A percentile compares a stretch with the other conserved stretches of the same genome.
These are phyloP conservation scores for Pangasius macronema DNA, from an alignment of 2,797 vertebrate species.

Conservation along the genomic window DNA sequence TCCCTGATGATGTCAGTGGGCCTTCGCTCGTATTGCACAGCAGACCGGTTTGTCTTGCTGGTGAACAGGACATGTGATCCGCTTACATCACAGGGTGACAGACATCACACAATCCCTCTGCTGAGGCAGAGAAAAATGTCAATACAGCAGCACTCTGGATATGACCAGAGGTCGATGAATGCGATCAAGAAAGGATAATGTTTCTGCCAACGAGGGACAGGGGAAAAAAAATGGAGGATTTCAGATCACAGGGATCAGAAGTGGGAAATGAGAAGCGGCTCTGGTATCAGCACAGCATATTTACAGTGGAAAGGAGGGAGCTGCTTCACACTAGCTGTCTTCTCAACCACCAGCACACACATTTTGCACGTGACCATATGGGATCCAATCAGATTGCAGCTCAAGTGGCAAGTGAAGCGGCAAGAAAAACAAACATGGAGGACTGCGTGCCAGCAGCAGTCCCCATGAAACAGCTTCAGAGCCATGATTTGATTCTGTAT, in stretches of 20 bases:
- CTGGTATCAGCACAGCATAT: background rate
- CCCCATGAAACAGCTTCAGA: background rate
- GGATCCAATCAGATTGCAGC: background rate
- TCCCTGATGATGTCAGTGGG: background rate
- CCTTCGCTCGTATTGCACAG: constrained; percentile 28
- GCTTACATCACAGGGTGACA: constrained; percentile 45
- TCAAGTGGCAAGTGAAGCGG: background rate
- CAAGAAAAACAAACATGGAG: background rate
- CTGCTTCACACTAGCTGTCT: background rate
- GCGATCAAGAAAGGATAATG: background rate
- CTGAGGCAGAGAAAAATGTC: background rate
- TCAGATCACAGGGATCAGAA: background rate
- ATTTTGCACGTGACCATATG: background rate
- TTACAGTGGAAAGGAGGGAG: background rate
- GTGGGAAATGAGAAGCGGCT: background rate
- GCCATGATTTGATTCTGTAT: background rate
- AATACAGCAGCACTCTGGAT: background rate
- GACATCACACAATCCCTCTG: background rate
- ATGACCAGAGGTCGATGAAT: background rate
- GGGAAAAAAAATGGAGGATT: background rate
- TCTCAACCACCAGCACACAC: background rate
- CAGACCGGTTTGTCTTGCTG: constrained; percentile 19
- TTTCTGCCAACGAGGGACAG: background rate
- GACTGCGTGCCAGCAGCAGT: background rate
- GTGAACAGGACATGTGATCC: constrained; percentile 46